Conservation (phyloP, 2,888 invertebrate species). For the Andrena bicolor region DNA sequence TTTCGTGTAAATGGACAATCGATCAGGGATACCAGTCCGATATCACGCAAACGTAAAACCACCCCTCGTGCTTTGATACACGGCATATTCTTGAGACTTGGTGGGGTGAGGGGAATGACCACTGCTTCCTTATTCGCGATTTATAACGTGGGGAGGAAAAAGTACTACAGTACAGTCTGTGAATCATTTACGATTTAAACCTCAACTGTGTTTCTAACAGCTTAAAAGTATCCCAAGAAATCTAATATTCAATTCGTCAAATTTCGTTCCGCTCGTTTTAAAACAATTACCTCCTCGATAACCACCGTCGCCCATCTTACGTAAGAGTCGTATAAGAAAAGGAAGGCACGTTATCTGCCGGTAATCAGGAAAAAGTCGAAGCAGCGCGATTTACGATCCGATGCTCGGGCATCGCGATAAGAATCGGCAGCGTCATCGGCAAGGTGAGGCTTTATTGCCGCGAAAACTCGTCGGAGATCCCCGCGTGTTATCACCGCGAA, state of each 20-base stretch:
- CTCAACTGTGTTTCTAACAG: too few relatives aligned
- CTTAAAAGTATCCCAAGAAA: neutral
- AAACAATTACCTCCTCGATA: neutral
- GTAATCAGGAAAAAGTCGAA: neutral
- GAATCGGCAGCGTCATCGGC: slow-evolving; percentile 5
- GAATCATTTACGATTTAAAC: too few relatives aligned
- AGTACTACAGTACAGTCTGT: neutral
- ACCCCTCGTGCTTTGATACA: slow-evolving; percentile 41
- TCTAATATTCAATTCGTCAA: neutral
- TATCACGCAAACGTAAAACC: slow-evolving; percentile 58
- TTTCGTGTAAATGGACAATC: slow-evolving; percentile 59
- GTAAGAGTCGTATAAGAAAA: neutral
- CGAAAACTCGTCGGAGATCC: neutral
- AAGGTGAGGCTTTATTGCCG: neutral
- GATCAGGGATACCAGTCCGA: slow-evolving; percentile 49
- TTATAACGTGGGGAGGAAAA: slow-evolving; percentile 11
- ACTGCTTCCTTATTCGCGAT: slow-evolving; percentile 42
- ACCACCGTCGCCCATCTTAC: neutral
- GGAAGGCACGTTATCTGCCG: neutral
- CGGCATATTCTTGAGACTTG: slow-evolving; percentile 33
- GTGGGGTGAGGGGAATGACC: slow-evolving; percentile 48
- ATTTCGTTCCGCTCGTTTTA: neutral
- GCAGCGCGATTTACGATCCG: neutral
- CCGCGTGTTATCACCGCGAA: neutral
- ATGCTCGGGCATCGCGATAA: slow-evolving; percentile 10